Percentiles rank a stretch among this genome's conserved stretches.
Evolutionary conservation across 1,140 invertebrate species (phyloP).

Genomic region (Temnothorax curvispinosus): DNA sequence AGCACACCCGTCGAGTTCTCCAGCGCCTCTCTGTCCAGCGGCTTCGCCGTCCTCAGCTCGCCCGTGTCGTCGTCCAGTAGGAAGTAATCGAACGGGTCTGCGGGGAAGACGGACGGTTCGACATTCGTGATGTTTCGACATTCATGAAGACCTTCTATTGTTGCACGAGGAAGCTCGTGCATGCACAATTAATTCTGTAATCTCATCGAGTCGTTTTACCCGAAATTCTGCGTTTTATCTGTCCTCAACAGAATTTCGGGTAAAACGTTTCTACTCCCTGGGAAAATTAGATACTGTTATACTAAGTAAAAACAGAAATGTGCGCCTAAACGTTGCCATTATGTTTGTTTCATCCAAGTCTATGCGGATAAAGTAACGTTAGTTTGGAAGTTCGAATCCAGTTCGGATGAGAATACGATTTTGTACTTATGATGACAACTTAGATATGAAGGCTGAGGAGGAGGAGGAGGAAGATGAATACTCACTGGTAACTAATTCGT

Average conservation of each 20-base stretch:
- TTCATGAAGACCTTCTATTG: neutral
- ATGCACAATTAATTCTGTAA: neutral
- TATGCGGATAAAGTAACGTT: neutral
- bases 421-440: neutral
- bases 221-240: neutral
- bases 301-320: neutral
- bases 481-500: constrained; percentile 93
- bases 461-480: constrained; percentile 52
- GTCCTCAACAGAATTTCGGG: neutral
- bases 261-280: too few relatives aligned
- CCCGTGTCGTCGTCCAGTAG: constrained; percentile 91
- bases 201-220: neutral
- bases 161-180: neutral
- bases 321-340: neutral
- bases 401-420: neutral
- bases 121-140: neutral
- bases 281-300: neutral
- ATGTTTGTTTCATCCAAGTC: neutral
- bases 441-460: too few relatives aligned
- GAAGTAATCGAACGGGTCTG: constrained; percentile 96
- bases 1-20: constrained; percentile 92
- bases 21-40: constrained; percentile 93
- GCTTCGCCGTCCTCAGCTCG: constrained; percentile 93
- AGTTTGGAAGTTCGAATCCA: neutral
- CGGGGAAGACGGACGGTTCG: neutral